Conservation (phyloP, 1,140 invertebrate species). For the Hyles euphorbiae region DNA sequence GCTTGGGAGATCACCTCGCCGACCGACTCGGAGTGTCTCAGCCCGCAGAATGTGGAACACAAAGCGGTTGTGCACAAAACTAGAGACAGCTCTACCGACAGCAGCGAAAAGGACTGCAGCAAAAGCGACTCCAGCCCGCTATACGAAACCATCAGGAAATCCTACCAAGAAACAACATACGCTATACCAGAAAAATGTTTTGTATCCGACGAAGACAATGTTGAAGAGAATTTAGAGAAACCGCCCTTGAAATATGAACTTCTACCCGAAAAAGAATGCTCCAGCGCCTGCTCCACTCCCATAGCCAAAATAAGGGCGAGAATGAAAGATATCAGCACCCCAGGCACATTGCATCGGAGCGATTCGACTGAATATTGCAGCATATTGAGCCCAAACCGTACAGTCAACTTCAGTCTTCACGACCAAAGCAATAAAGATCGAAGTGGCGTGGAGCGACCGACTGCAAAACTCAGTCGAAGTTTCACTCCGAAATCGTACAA, state of each 20-base stretch:
- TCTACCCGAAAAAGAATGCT: constrained; percentile 43
- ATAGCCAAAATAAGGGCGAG: constrained; percentile 46
- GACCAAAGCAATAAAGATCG: constrained; percentile 37
- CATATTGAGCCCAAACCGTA: constrained; percentile 59
- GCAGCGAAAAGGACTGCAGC: constrained; percentile 34
- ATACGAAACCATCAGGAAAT: constrained; percentile 45
- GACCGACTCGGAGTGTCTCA: constrained; percentile 49
- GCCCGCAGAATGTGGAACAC: constrained; percentile 42
- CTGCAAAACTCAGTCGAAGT: constrained; percentile 57
- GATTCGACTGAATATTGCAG: constrained; percentile 73
- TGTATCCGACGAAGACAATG: constrained; percentile 34
- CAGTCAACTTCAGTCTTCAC: constrained; percentile 32
- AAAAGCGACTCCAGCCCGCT: constrained; percentile 35
- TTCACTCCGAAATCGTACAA: constrained; percentile 71
- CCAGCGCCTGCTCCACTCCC: constrained; percentile 60
- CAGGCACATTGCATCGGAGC: constrained; percentile 57
- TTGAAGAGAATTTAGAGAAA: constrained; percentile 15
- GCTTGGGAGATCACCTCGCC: constrained; percentile 47
- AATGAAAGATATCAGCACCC: constrained; percentile 50
- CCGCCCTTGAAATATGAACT: constrained; percentile 33
- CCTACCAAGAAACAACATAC: constrained; percentile 19
- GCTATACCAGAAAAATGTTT: constrained; percentile 41
- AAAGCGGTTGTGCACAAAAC: constrained; percentile 38
- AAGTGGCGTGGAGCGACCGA: constrained; percentile 33
- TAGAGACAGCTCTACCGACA: constrained; percentile 34